Evolutionary conservation across 37 sponge, comb jelly and placozoan species (phyloP).

Genomic region (Hexactinellida sp.): DNA sequence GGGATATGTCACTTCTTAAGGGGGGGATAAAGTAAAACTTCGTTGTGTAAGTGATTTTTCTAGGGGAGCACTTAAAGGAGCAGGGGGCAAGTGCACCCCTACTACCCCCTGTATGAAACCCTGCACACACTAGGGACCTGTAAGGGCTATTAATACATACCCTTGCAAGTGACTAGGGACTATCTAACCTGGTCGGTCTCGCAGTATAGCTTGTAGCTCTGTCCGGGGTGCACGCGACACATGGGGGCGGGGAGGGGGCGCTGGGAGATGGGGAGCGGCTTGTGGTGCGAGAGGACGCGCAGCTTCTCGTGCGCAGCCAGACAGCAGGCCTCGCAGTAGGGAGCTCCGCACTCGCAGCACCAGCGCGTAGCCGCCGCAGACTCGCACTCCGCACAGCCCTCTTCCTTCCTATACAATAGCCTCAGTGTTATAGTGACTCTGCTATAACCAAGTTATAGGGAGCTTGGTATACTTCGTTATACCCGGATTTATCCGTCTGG

Average conservation of each 20-base stretch:
- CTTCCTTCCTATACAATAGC: slow-evolving; percentile 12
- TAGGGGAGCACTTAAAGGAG: too few species aligned
- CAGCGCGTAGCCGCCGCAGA: slow-evolving; percentile 26
- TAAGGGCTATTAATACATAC: too few species aligned
- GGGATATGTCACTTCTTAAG: too few species aligned
- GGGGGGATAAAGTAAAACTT: too few species aligned
- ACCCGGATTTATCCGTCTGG: too few species aligned
- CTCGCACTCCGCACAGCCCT: slow-evolving; percentile 73
- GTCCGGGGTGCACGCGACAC: slow-evolving; percentile 58
- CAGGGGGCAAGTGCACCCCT: too few species aligned
- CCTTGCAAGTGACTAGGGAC: background rate
- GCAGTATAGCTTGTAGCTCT: slow-evolving; percentile 64
- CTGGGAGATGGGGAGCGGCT: slow-evolving; percentile 49
- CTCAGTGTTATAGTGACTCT: too few species aligned
- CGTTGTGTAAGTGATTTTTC: too few species aligned
- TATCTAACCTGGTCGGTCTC: slow-evolving; percentile 40
- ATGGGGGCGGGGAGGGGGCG: slow-evolving; percentile 51
- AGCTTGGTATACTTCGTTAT: too few species aligned
- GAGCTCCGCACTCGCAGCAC: slow-evolving; percentile 57
- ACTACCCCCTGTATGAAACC: too few species aligned
- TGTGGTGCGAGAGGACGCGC: slow-evolving; percentile 42
- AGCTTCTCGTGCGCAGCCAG: slow-evolving; percentile 43
- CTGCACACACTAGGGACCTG: too few species aligned
- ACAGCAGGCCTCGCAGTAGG: slow-evolving; percentile 48
- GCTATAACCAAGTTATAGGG: too few species aligned